Base-by-base conservation (phyloP, 53 echinoderm and acorn worm species). In the Patiria pectinifera region DNA sequence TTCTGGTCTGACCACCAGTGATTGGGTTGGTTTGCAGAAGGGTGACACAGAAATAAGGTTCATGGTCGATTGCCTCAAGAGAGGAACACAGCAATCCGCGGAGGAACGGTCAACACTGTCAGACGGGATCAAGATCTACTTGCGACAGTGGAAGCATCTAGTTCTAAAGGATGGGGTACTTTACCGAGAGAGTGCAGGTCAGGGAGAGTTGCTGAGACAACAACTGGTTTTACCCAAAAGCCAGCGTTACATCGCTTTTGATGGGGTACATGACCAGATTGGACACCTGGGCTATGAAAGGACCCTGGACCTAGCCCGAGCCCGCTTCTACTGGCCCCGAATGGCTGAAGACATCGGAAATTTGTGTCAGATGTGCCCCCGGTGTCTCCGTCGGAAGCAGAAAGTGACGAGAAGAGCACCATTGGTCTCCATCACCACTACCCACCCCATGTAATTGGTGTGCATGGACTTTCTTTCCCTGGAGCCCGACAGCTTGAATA, bases 321-420 rank as follows among this genome's bases (percentile, higher is more conserved):
- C 93, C 11, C 71, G 87, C 3, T 96, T 96, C 85, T 94, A 94
- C 81, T 96, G 94, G 94, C 93, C 96, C 0, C 66, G 48, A 62
- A 93, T 94, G 96, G 86, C 75, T 24, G 25, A 16, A 3, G 80
- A 85, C 35, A n/a, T n/a, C n/a, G n/a, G n/a, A n/a, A n/a, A n/a
- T n/a, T n/a, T n/a, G n/a, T n/a, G n/a, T n/a, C n/a, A 90, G 2
- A 71, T 78, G 0, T 93, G 95, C 71, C 91, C 87, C 58, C 72
- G 86, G 47, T n/a, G 95, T 53, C 46, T 91, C 22, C 82, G 91
- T 11, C 77, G 95, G 49, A 95, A 95, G 79, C 85, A 84, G 11
- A 72, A 21, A 69, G 85, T 86, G 4, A 48, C 74, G 16, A 63
- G 35, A 44, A 85, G 87, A 59, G 95, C 95, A 21, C 94, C 92